phyloP scores from a whole-genome alignment of 2,888 invertebrate genomes.

The Lasius fuliginosus region DNA sequence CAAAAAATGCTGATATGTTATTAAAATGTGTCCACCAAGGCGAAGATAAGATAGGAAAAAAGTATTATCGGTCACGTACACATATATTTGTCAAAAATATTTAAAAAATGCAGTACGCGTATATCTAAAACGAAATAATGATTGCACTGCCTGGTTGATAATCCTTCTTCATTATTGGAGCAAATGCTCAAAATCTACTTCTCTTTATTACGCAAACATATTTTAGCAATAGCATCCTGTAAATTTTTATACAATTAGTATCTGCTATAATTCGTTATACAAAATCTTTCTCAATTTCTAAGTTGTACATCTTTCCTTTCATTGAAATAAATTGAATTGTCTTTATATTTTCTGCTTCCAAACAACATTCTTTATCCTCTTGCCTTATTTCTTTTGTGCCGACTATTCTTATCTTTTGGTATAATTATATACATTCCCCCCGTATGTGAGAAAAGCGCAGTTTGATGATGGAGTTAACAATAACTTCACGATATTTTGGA shows the following conservation, averaged over 20 bases:
- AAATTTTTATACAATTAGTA: not conserved
- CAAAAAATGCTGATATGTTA: not conserved
- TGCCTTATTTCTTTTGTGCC: not conserved
- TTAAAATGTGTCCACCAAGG: not conserved
- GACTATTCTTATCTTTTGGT: not conserved
- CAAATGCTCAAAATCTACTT: not conserved
- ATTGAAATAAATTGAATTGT: slow-evolving; percentile 14
- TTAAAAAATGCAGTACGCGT: not conserved
- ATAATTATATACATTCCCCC: not conserved
- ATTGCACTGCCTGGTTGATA: not conserved
- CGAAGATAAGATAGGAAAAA: slow-evolving; percentile 17
- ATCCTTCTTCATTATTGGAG: not conserved
- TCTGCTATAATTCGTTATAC: not conserved
- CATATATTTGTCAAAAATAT: not conserved
- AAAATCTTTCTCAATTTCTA: not conserved
- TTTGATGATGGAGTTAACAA: not conserved
- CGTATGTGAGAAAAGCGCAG: not conserved
- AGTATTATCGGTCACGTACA: not conserved
- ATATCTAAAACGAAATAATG: not conserved
- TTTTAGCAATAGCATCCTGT: not conserved
- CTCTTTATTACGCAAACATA: not conserved
- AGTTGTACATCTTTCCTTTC: not conserved
- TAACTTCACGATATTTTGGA: not conserved
- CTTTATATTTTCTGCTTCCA: not conserved
- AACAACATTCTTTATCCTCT: not conserved